Evolutionary conservation across 2,888 invertebrate species (phyloP), one percentile per base, ranked within the genome.

Genomic region (Anticlea derivata): DNA sequence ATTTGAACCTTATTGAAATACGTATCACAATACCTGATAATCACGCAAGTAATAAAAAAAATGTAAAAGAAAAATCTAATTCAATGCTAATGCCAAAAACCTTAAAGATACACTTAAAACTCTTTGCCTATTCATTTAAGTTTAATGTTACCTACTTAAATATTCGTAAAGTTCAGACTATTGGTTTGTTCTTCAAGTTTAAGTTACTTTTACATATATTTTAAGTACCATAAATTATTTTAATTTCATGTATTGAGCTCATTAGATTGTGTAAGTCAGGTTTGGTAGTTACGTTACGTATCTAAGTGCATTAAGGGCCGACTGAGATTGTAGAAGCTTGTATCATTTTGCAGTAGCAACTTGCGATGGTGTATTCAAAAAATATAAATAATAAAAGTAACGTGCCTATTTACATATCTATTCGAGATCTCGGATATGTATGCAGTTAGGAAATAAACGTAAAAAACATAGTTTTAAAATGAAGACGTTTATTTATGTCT

Each of bases 241-340:
- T 11, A 3, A 33, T 34, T 40, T 26, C 6, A 34, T 44, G 37
- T 33, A 50, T 39, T 38, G 41, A 49, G 47, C 50, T 54, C 47
- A 50, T 49, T 53, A 53, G 50, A 49, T 24, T 11, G 50, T 50
- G 47, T 53, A 46, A 48, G 73, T 68, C 73, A 74, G 70, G 68
- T 69, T 62, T 58, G 65, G 43, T 58, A 56, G 49, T 74, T 48
- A 48, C 73, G 43, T 75, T 41, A 40, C 73, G 68, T 68, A 68
- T 72, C 61, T 80, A 80, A 83, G 79, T 80, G 77, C 78, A 78
- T 79, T 75, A 78, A 64, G 78, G 78, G 79, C 81, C 73, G 83
- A 86, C 84, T 86, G 86, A 85, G 70, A 67, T 75, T 71, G 65
- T 75, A 67, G 50, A 70, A 67, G 83, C 83, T 83, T 82, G 64